Evolutionary conservation across 2,797 vertebrate species (phyloP).

Genomic region (Leptodactylus fallax): DNA sequence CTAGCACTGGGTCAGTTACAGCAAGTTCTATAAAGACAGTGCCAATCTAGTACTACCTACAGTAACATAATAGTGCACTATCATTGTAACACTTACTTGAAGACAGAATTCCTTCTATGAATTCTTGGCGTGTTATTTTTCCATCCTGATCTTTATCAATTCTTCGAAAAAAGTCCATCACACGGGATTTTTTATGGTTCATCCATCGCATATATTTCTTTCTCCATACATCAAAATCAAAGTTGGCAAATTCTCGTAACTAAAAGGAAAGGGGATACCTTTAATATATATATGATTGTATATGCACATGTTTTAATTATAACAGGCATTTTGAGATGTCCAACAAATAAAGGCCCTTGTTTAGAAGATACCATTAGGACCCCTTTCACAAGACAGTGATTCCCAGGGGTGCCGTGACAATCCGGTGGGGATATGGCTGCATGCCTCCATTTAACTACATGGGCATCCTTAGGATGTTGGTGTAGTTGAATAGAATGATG

Average conservation of each 20-base stretch:
- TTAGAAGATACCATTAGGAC: background rate
- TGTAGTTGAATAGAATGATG: too few species aligned
- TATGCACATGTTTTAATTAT: background rate
- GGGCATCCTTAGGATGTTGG: too few species aligned
- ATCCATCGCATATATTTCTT: constrained; percentile 99
- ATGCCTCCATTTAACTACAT: too few species aligned
- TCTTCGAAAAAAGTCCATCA: constrained; percentile 99
- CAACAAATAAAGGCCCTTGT: background rate
- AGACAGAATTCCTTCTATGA: constrained; percentile 97
- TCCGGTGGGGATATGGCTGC: too few species aligned
- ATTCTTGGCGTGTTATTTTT: constrained; percentile 98
- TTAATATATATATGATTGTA: constrained; percentile 10
- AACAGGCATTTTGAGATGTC: background rate
- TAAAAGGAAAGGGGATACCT: constrained; percentile 67
- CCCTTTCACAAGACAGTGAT: too few species aligned
- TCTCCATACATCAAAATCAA: constrained; percentile 98
- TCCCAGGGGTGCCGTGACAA: too few species aligned
- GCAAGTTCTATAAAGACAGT: too few species aligned
- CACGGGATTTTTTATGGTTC: constrained; percentile 99
- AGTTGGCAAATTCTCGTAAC: constrained; percentile 98
- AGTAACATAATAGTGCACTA: too few species aligned
- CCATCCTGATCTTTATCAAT: constrained; percentile 99
- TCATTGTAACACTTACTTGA: constrained; percentile 85
- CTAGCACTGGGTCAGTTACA: too few species aligned
- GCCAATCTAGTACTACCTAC: too few species aligned